Conservation (phyloP, 1,140 invertebrate species). For the Trichoplusia ni region DNA sequence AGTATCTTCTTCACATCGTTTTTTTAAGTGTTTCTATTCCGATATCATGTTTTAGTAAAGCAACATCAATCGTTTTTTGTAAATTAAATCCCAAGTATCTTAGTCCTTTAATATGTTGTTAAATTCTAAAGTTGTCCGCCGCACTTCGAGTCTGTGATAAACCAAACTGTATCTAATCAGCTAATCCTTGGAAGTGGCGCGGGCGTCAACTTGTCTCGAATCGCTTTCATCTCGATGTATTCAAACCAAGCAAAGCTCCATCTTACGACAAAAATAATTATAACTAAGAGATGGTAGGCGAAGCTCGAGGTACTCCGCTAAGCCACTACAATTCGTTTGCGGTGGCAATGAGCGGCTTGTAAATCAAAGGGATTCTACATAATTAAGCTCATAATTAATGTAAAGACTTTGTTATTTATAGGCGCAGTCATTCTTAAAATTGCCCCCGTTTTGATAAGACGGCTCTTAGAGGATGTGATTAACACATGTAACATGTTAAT, state of each 20-base stretch:
- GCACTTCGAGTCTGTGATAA: background rate
- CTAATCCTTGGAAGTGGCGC: constrained; percentile 68
- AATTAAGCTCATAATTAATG: constrained; percentile 81
- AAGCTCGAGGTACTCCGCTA: constrained; percentile 66
- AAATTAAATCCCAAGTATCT: too few relatives aligned
- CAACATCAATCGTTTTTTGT: too few relatives aligned
- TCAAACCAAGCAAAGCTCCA: constrained; percentile 43
- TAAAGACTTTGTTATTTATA: constrained; percentile 79
- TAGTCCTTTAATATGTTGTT: too few relatives aligned
- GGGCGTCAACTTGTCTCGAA: constrained; percentile 65
- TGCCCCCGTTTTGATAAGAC: constrained; percentile 71
- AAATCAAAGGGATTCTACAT: constrained; percentile 80
- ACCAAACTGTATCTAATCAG: constrained; percentile 37
- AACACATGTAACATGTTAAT: constrained; percentile 73
- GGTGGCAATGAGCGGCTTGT: constrained; percentile 74
- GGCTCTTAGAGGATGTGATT: constrained; percentile 61
- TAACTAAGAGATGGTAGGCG: constrained; percentile 60
- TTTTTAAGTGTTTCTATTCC: too few relatives aligned
- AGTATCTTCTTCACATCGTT: too few relatives aligned
- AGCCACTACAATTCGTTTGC: constrained; percentile 77
- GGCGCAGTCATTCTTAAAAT: constrained; percentile 76
- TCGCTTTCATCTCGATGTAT: constrained; percentile 75
- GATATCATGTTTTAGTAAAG: too few relatives aligned
- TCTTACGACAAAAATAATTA: constrained; percentile 76
- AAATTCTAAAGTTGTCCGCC: background rate